These are phyloP conservation scores for Planococcus citri DNA, from an alignment of 1,140 invertebrate species.

Conservation along the genomic window DNA sequence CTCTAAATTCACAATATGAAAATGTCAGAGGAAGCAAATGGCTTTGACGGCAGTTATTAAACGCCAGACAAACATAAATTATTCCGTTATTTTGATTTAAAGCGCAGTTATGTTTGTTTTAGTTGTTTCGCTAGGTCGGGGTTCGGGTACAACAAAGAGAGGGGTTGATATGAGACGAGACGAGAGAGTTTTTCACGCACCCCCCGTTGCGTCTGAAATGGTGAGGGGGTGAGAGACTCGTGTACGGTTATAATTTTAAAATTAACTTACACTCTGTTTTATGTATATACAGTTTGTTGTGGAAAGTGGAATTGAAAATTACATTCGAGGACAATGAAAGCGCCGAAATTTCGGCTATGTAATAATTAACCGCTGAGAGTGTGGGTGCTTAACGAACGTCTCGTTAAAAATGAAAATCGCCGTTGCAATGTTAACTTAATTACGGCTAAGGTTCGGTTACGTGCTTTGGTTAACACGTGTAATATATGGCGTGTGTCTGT, in stretches of 20 bases:
- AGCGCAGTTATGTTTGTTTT: not conserved
- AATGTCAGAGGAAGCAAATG: not conserved
- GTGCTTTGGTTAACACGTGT: not conserved
- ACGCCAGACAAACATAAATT: slow-evolving; percentile 1
- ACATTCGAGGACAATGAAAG: not conserved
- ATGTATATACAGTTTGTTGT: too few species aligned
- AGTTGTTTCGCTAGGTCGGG: not conserved
- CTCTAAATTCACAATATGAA: slow-evolving; percentile 8
- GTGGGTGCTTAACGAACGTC: not conserved
- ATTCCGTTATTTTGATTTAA: slow-evolving; percentile 8
- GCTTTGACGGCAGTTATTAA: slow-evolving; percentile 6
- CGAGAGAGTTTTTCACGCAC: not conserved
- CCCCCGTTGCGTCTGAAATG: too few species aligned
- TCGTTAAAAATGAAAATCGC: slow-evolving; percentile 7
- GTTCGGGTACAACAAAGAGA: too few species aligned
- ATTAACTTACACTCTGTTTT: not conserved
- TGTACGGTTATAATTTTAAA: not conserved
- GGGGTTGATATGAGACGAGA: not conserved
- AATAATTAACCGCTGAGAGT: not conserved
- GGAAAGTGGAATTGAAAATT: too few species aligned
- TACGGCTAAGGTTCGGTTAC: not conserved
- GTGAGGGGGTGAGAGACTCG: too few species aligned
- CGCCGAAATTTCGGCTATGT: not conserved
- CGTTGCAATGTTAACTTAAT: not conserved
- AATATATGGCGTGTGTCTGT: too few species aligned